Evolutionary conservation across 2,888 invertebrate species (phyloP).

Genomic region (Pogonocherus hispidulus): DNA sequence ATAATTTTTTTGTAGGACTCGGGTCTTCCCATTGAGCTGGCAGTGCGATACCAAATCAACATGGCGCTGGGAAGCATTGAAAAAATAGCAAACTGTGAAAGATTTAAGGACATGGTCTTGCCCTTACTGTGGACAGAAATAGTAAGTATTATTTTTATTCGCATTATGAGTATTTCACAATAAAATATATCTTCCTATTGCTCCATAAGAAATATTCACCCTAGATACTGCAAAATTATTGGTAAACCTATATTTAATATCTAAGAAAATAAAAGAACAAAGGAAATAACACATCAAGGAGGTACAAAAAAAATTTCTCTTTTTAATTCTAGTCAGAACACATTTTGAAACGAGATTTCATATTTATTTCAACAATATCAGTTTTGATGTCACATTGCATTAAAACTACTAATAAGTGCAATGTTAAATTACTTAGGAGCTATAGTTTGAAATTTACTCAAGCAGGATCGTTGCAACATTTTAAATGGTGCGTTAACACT

Average conservation of each 20-base stretch:
- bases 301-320: no score
- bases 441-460: constrained; percentile 6
- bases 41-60: constrained; percentile 89
- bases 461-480: neutral
- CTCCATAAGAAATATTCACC: no score
- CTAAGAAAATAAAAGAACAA: no score
- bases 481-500: neutral
- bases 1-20: constrained; percentile 68
- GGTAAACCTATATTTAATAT: no score
- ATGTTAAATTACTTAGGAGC: neutral
- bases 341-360: neutral
- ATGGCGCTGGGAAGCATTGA: constrained; percentile 82
- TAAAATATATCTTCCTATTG: no score
- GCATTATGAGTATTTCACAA: no score
- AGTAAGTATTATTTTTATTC: no score
- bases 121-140: constrained; percentile 93
- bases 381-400: neutral
- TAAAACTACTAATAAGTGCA: neutral
- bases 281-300: no score
- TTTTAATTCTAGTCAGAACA: no score
- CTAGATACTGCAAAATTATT: no score
- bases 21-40: constrained; percentile 84
- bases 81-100: constrained; percentile 75
- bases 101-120: constrained; percentile 80
- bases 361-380: neutral